A percentile compares a stretch with the other conserved stretches of the same genome.
Conservation (phyloP, 2,797 vertebrate species). For the Apodemus agrarius region DNA sequence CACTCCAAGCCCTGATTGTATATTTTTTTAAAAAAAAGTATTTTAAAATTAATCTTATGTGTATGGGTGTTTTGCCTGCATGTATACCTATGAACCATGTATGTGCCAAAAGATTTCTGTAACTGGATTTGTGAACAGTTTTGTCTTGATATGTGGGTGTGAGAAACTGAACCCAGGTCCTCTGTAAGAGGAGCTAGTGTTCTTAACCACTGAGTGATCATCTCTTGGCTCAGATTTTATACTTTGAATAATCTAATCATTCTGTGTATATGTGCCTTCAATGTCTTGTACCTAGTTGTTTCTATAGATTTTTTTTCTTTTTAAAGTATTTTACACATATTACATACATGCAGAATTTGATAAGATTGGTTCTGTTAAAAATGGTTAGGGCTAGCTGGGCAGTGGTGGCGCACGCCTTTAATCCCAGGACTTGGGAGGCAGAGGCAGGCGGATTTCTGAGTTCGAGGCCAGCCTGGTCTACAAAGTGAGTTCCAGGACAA, state of each 20-base stretch:
- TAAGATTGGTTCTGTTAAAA: conserved; percentile 57
- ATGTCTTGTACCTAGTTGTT: background rate
- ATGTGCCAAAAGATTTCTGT: background rate
- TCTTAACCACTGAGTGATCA: background rate
- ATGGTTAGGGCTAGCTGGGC: background rate
- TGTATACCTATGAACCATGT: background rate
- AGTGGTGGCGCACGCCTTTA: background rate
- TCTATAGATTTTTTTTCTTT: background rate
- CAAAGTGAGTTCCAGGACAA: background rate
- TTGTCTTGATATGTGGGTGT: background rate
- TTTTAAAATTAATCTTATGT: background rate
- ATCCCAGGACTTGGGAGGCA: background rate
- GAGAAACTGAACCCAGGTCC: background rate
- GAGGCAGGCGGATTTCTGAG: background rate
- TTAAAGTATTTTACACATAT: conserved; percentile 6
- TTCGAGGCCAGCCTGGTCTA: background rate
- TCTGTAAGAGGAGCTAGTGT: background rate
- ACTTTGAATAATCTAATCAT: background rate
- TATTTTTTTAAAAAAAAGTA: background rate
- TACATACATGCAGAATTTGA: conserved; percentile 1
- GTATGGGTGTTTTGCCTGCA: background rate
- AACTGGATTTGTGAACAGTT: background rate
- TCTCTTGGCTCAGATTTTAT: background rate
- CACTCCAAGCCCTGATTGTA: background rate
- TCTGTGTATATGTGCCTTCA: background rate